Base-by-base conservation (phyloP, 2,888 invertebrate species). In the Cataglyphis cursor region DNA sequence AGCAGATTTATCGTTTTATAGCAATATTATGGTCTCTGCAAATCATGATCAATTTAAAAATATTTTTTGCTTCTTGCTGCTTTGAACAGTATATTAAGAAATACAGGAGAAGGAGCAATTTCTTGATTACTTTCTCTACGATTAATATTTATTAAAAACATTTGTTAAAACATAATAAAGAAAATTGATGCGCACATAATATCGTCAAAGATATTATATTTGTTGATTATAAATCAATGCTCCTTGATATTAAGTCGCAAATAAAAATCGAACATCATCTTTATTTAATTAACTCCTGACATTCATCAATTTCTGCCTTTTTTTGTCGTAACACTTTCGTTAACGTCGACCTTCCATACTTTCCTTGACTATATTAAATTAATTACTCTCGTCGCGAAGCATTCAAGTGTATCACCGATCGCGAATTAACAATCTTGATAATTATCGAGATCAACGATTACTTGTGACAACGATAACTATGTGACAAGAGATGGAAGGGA, bases 281-380 rank as follows among this genome's bases (percentile, higher is more conserved):
- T 57, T 41, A 18, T 18, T 68, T 44, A 31, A 66, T 44, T 31
- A 51, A 8, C n/a, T 44, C 18, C 24, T 28, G 9, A 28, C 18
- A 18, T 15, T 41, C 31, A 35, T 62, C 41, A 41, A 66, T 76
- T 44, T 44, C 6, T 21, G n/a, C 3, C 24, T 57, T 76, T 31
- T 21, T 4, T 35, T 12, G 1, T 28, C 6, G 24, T 18, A 35
- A 3, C 44, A 12, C 3, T n/a, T 68, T 78, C 59, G 18, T 68
- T 78, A 78, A 59, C 21, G 35, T 21, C 31, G 6, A 0, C 15
- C 18, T 59, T 80, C n/a, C 24, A 68, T 51, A n/a, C 6, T 44
- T 70, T 4, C 21, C 41, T 66, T 41, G 41, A 66, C 41, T 66
- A 57, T 18, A 35, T 80, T 44, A 48, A 70, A 70, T 44, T 59